phyloP scores from a whole-genome alignment of 2,797 vertebrate genomes.

The Pteronotus mesoamericanus region DNA sequence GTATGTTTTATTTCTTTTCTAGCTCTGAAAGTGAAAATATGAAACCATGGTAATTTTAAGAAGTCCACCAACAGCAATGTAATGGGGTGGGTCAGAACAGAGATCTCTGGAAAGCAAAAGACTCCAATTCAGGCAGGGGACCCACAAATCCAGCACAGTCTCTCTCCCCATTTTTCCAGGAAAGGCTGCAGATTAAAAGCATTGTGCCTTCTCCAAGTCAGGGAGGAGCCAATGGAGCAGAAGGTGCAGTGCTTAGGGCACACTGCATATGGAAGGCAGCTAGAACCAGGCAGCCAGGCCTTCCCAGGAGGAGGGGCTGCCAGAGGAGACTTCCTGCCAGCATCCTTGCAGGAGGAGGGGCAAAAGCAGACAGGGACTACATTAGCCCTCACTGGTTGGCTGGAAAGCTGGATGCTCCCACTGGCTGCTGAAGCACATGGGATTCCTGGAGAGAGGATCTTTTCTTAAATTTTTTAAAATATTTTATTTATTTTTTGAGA shows the following conservation, averaged over 20 bases:
- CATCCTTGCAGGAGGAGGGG: neutral
- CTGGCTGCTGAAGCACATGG: neutral
- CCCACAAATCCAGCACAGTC: neutral
- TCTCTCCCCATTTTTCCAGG: neutral
- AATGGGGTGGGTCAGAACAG: too few relatives aligned
- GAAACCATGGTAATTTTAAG: slow-evolving; percentile 10
- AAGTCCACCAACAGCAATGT: neutral
- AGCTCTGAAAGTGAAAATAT: slow-evolving; percentile 1
- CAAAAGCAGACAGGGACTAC: neutral
- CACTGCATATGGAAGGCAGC: neutral
- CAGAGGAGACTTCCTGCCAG: neutral
- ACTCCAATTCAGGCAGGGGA: too few relatives aligned
- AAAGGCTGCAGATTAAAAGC: neutral
- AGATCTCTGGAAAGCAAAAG: neutral
- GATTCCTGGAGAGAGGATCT: neutral
- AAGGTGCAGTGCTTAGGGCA: too few relatives aligned
- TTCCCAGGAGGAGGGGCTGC: neutral
- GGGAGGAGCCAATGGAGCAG: neutral
- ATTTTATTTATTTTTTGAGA: too few relatives aligned
- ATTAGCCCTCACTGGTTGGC: neutral
- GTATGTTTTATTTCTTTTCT: neutral
- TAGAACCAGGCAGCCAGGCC: too few relatives aligned
- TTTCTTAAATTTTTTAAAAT: too few relatives aligned
- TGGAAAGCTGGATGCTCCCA: neutral
- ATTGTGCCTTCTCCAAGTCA: neutral